Percentiles rank a stretch among this genome's conserved stretches.
These are phyloP conservation scores for Trinectes maculatus DNA, from an alignment of 2,113 vertebrate species.

Conservation along the genomic window DNA sequence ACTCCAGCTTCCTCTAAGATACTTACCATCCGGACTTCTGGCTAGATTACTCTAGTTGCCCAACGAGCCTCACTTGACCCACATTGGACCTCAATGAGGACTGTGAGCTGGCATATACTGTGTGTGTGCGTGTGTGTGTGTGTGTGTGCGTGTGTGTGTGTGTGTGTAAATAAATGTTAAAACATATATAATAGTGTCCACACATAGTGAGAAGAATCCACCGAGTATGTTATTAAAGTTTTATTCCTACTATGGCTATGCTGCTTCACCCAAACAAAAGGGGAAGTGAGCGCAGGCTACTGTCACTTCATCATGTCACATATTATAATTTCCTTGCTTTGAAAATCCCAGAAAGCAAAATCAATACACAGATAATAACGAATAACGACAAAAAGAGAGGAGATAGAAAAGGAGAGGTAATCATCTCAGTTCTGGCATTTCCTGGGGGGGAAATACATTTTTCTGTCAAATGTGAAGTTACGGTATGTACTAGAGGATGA, in stretches of 20 bases:
- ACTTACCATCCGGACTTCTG: constrained; percentile 75
- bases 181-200: constrained; percentile 73
- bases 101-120: constrained; percentile 62
- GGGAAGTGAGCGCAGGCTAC: constrained; percentile 37
- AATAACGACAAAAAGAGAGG: constrained; percentile 26
- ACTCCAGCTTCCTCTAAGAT: constrained; percentile 77
- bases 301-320: constrained; percentile 72
- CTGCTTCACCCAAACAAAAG: constrained; percentile 55
- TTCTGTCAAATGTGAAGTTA: constrained; percentile 36
- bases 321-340: constrained; percentile 55
- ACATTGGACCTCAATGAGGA: constrained; percentile 70
- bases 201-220: constrained; percentile 56
- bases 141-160: constrained; percentile 68
- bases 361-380: constrained; percentile 57
- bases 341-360: constrained; percentile 49
- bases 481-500: constrained; percentile 22
- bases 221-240: constrained; percentile 67
- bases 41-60: constrained; percentile 76
- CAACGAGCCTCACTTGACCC: constrained; percentile 75
- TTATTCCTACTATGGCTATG: constrained; percentile 64
- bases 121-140: constrained; percentile 68
- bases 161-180: constrained; percentile 69
- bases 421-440: constrained; percentile 44
- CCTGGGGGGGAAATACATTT: constrained; percentile 43
- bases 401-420: constrained; percentile 41